Evolutionary conservation across 1,140 invertebrate species (phyloP).

Genomic region (Oryctes rhinoceros): DNA sequence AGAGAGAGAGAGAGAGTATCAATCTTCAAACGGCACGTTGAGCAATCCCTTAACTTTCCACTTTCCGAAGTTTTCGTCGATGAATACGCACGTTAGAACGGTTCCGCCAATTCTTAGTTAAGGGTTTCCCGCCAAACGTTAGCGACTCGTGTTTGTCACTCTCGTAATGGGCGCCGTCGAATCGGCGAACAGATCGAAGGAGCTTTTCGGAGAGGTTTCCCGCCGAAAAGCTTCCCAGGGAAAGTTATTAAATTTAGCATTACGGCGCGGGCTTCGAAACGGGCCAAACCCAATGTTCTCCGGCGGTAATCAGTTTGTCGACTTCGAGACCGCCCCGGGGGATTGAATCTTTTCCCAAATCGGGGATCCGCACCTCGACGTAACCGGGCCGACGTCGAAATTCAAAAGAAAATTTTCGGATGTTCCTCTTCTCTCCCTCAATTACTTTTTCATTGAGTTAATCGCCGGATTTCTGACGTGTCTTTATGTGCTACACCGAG

Average conservation of each 20-base stretch:
- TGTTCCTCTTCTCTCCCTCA: slow-evolving; percentile 24
- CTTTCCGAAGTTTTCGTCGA: slow-evolving; percentile 19
- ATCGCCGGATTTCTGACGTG: slow-evolving; percentile 26
- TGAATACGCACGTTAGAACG: background rate
- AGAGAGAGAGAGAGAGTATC: slow-evolving; percentile 13
- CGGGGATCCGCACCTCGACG: slow-evolving; percentile 10
- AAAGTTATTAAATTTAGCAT: slow-evolving; percentile 37
- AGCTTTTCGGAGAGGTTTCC: background rate
- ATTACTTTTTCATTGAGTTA: slow-evolving; percentile 38
- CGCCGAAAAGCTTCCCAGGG: slow-evolving; percentile 11
- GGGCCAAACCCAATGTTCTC: slow-evolving; percentile 20
- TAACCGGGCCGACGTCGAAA: slow-evolving; percentile 4
- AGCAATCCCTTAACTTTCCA: slow-evolving; percentile 17
- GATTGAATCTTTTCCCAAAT: slow-evolving; percentile 23
- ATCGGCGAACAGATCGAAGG: slow-evolving; percentile 21
- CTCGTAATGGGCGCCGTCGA: background rate
- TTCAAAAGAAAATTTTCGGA: slow-evolving; percentile 35
- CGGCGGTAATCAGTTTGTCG: slow-evolving; percentile 34
- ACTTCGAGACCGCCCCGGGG: slow-evolving; percentile 24
- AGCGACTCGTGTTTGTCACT: slow-evolving; percentile 26
- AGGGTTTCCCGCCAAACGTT: background rate
- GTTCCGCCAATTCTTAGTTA: slow-evolving; percentile 26
- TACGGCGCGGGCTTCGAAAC: background rate
- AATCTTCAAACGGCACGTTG: background rate
- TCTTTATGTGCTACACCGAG: slow-evolving; percentile 10